Conservation (phyloP, 2,888 invertebrate species). For the Candidula unifasciata region DNA sequence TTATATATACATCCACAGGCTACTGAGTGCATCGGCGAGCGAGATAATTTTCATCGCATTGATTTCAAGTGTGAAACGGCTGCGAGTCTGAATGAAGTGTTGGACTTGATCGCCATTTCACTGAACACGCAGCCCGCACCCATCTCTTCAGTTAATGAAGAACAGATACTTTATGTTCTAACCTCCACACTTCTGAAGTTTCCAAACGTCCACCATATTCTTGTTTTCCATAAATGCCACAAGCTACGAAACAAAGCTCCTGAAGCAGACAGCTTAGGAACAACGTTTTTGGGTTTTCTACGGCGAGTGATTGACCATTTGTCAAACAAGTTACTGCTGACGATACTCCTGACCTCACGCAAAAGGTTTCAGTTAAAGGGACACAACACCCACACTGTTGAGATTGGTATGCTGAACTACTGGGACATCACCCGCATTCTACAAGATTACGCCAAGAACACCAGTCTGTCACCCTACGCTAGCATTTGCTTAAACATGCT, state of each 20-base stretch:
- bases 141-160: background rate
- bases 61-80: background rate
- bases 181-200: background rate
- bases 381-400: background rate
- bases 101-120: background rate
- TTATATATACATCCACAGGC: background rate
- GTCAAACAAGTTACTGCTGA: background rate
- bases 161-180: background rate
- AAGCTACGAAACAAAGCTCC: background rate
- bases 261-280: background rate
- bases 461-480: background rate
- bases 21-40: background rate
- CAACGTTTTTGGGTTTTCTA: background rate
- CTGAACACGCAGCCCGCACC: background rate
- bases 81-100: background rate
- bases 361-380: background rate
- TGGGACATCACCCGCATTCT: constrained; percentile 9
- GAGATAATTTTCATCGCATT: no score
- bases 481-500: constrained; percentile 4
- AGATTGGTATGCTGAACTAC: background rate
- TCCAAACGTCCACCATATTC: constrained; percentile 6
- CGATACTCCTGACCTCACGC: constrained; percentile 16
- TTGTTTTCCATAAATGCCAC: constrained; percentile 30
- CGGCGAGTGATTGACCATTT: background rate
- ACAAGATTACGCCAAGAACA: background rate